Evolutionary conservation across 2,113 vertebrate species (phyloP).

Genomic region (Xyliphius kryptos): DNA sequence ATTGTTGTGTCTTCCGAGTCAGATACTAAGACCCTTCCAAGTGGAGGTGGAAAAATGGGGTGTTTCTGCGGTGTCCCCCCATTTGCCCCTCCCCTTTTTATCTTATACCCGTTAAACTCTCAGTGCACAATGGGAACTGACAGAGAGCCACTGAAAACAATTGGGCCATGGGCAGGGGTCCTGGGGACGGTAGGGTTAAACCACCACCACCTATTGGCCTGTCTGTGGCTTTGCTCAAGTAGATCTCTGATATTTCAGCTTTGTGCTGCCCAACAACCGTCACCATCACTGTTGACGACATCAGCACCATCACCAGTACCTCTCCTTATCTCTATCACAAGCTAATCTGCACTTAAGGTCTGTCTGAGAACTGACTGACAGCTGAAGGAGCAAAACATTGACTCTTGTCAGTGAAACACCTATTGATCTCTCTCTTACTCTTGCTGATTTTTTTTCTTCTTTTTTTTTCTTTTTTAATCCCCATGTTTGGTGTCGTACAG

Average conservation of each 20-base stretch:
- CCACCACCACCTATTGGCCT: conserved; percentile 51
- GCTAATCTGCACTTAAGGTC: conserved; percentile 35
- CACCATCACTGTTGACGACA: conserved; percentile 3
- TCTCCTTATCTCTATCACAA: conserved; percentile 24
- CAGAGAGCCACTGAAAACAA: conserved; percentile 72
- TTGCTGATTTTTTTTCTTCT: conserved; percentile 24
- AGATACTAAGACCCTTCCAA: conserved; percentile 64
- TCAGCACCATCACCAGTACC: conserved; percentile 1
- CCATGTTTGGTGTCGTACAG: conserved; percentile 51
- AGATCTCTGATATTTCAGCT: conserved; percentile 46
- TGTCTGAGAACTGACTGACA: conserved; percentile 34
- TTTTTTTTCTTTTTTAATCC: conserved; percentile 43
- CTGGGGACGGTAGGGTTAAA: conserved; percentile 46
- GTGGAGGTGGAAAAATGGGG: conserved; percentile 46
- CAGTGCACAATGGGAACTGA: conserved; percentile 70
- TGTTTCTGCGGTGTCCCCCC: conserved; percentile 39
- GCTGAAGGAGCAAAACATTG: conserved; percentile 49
- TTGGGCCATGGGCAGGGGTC: conserved; percentile 55
- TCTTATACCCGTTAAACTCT: conserved; percentile 70
- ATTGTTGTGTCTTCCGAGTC: conserved; percentile 69
- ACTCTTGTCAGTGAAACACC: conserved; percentile 49
- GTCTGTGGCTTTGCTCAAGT: conserved; percentile 53
- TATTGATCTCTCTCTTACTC: conserved; percentile 28
- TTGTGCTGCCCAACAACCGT: conserved; percentile 11
- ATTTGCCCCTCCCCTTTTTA: conserved; percentile 42